Base-by-base conservation (phyloP, 2,888 invertebrate genomes). In the Eutolmus rufibarbis region DNA sequence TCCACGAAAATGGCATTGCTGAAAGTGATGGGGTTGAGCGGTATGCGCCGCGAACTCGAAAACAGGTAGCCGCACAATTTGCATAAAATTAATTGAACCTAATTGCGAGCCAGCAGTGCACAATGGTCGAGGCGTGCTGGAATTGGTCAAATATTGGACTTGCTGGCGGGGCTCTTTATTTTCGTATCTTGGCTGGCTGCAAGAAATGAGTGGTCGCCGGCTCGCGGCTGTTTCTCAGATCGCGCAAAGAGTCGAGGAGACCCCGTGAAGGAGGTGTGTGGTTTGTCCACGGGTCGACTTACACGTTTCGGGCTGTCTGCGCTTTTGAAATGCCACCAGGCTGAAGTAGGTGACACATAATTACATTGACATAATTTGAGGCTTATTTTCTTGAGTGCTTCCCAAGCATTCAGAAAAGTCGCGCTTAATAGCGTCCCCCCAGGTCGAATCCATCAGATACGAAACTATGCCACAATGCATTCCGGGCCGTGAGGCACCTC, bases 401-500 rank as follows among this genome's bases (percentile, higher is more conserved):
- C 77, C 86, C 78, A 79, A 86, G 66, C 86, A 57, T 78, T 78
- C 86, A 66, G 40, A 78, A 56, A 74, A 79, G 66, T 19, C 28
- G 40, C 31, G 31, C 74, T 87, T 74, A 87, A 81, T 87, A 43
- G 81, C 87, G 79, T 81, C 43, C 43, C 74, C 37, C 74, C 66
- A 23, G 81, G 79, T 87, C 81, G 66, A 66, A 66, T 81, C 81
- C 43, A 34, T 87, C 87, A 23, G 79, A 87, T 85, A 66, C 56
- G 78, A 85, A 85, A 85, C 87, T 87, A 87, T 87, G 85, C 85
- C 87, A 87, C 87, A 87, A 46, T 78, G 66, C 85, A 78, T 87
- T 82, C 84, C 56, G 51, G 74, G 74, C 85, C 23, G 74, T n/a
- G 74, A 85, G 74, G 46, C 85, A 85, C 85, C 74, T 85, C 78